Base-by-base conservation (phyloP, 2,113 vertebrate genomes). In the Marcusenius ussheri region DNA sequence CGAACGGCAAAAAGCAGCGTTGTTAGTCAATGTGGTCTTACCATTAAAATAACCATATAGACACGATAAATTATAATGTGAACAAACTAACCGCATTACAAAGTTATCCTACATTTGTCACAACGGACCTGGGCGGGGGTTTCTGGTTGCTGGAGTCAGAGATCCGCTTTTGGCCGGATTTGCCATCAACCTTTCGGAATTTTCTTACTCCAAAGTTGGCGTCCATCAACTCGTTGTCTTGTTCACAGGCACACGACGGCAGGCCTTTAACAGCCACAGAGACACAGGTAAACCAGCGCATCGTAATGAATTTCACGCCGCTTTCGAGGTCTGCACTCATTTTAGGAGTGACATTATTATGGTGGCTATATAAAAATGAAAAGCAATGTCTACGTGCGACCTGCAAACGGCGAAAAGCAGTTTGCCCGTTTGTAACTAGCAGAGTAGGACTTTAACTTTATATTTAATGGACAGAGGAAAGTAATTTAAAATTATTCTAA, bases 41-140 rank as follows among this genome's bases (percentile, higher is more conserved):
- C 13, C 35, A 80, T 42, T 80, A 80, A 80, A 80, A 80, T 42
- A 3, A 42, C 31, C 31, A 42, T 80, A 80, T 42, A 80, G 19
- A 19, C n/a, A 17, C 74, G 3, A 15, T 56, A 56, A 35, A 42
- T 39, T 42, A 80, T 80, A 80, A 3, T 0, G 35, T 42, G 74
- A 42, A 42, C 74, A 80, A 80, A 80, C 35, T 19, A 39, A 3
- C 31, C 4, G 35, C 46, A 17, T 50, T 35, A 15, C 21, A 56
- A 88, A 88, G 19, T 62, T n/a, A 66, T n/a, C n/a, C 58, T 66
- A 58, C 51, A 85, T 49, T 85, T 49, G 47, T 45, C 47, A 47
- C 45, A n/a, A 42, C 74, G 39, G 70, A 91, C 90, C 90, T 90
- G 74, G 83, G 74, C 24, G 74, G 49, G 5, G 87, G 42, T 1